These are phyloP conservation scores for Ceratotherium simum DNA, from an alignment of 2,113 vertebrate genomes.

Conservation along the genomic window DNA sequence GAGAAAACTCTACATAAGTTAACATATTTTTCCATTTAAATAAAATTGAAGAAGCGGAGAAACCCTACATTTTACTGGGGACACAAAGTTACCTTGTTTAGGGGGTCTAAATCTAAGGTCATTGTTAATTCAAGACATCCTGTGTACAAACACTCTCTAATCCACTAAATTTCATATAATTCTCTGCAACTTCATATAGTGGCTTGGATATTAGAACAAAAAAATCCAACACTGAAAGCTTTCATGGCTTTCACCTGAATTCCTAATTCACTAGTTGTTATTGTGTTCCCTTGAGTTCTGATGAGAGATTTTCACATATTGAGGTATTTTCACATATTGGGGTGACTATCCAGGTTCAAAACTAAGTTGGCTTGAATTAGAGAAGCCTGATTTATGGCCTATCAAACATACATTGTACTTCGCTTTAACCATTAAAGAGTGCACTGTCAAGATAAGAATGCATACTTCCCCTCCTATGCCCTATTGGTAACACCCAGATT, in stretches of 20 bases:
- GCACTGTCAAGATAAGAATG: no score
- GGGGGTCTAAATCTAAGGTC: neutral
- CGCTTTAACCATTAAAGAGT: no score
- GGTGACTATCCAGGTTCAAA: no score
- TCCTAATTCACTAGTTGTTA: neutral
- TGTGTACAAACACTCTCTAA: neutral
- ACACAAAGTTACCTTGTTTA: neutral
- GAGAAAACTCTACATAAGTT: neutral
- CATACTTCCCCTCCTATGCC: no score
- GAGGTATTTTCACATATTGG: no score
- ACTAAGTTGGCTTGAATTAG: no score
- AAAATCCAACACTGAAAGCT: neutral
- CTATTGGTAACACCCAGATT: no score
- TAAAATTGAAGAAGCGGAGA: neutral
- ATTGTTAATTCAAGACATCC: no score
- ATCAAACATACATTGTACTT: no score
- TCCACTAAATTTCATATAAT: neutral
- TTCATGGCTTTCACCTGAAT: neutral
- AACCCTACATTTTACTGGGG: neutral
- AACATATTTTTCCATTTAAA: neutral
- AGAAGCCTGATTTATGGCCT: no score
- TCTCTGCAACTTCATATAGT: neutral
- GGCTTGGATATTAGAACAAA: neutral
- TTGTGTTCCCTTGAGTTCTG: neutral
- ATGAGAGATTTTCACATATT: no score